These are phyloP conservation scores for Dasysyrphus tricinctus DNA, from an alignment of 2,888 invertebrate genomes.

Conservation along the genomic window DNA sequence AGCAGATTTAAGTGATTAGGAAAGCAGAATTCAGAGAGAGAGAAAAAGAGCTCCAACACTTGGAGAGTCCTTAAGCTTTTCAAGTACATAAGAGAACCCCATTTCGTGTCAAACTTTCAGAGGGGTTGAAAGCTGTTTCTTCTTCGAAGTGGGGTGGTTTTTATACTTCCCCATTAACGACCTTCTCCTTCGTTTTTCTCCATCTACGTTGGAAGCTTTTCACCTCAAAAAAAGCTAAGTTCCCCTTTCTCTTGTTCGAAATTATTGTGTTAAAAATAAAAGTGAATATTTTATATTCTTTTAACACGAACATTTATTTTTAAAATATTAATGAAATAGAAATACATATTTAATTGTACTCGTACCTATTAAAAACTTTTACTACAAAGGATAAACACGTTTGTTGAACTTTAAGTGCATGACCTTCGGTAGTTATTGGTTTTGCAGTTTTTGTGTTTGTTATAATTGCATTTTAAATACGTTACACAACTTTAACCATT, in stretches of 20 bases:
- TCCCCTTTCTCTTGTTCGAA: background rate
- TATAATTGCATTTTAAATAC: conserved; percentile 22
- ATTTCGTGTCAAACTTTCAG: background rate
- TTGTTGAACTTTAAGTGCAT: conserved; percentile 65
- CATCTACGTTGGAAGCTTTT: background rate
- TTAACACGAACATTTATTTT: conserved; percentile 59
- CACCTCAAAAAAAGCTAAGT: background rate
- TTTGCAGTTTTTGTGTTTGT: conserved; percentile 6
- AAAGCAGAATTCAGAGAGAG: conserved; percentile 31
- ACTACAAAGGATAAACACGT: conserved; percentile 35
- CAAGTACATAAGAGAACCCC: background rate
- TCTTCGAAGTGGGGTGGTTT: background rate
- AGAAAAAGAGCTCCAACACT: conserved; percentile 35
- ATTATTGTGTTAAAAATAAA: conserved; percentile 28
- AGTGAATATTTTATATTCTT: conserved; percentile 17
- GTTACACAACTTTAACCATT: background rate
- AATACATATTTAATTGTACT: background rate
- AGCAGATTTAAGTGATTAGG: conserved; percentile 54
- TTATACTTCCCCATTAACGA: background rate
- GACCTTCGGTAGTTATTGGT: conserved; percentile 11
- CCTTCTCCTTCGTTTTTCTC: background rate
- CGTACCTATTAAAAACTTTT: background rate
- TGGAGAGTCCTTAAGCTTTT: background rate
- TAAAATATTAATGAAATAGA: conserved; percentile 1
- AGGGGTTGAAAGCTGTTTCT: conserved; percentile 11